Evolutionary conservation across 2,888 invertebrate species (phyloP).

Genomic region (Pristionchus exspectatus): DNA sequence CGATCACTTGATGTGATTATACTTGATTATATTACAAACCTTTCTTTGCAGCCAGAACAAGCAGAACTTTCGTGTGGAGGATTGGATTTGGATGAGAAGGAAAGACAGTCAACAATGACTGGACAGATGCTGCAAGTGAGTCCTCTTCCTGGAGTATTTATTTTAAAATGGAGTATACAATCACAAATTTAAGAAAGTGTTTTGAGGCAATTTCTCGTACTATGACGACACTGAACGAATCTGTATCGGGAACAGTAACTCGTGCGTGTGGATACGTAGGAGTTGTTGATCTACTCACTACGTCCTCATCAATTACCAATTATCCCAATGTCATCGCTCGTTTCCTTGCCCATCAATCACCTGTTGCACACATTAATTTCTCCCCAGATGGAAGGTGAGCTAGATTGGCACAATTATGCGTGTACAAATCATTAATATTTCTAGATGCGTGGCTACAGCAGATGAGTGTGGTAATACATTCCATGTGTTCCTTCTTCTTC

Average conservation of each 20-base stretch:
- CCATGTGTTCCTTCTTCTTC: conserved; percentile 94
- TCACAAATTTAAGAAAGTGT: not conserved
- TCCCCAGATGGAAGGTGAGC: conserved; percentile 63
- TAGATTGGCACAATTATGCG: not conserved
- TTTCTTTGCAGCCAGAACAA: conserved; percentile 26
- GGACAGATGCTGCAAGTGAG: conserved; percentile 45
- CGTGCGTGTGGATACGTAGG: conserved; percentile 65
- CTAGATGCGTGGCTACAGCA: conserved; percentile 63
- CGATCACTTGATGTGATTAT: not conserved
- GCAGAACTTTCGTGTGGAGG: conserved; percentile 60
- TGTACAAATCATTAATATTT: not conserved
- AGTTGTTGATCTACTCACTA: conserved; percentile 61
- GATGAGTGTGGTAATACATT: conserved; percentile 83
- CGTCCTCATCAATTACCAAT: conserved; percentile 58
- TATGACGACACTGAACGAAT: conserved; percentile 80
- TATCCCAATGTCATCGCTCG: conserved; percentile 65
- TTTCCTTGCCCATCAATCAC: conserved; percentile 72
- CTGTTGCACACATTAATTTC: conserved; percentile 62
- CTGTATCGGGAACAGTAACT: conserved; percentile 71
- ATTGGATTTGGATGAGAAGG: conserved; percentile 55
- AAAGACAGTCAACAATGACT: not conserved
- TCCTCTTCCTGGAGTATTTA: not conserved
- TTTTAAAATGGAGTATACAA: not conserved
- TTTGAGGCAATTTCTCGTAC: conserved; percentile 80
- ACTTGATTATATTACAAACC: not conserved